phyloP scores from a whole-genome alignment of 2,888 invertebrate species.

The Terebella lapidaria region DNA sequence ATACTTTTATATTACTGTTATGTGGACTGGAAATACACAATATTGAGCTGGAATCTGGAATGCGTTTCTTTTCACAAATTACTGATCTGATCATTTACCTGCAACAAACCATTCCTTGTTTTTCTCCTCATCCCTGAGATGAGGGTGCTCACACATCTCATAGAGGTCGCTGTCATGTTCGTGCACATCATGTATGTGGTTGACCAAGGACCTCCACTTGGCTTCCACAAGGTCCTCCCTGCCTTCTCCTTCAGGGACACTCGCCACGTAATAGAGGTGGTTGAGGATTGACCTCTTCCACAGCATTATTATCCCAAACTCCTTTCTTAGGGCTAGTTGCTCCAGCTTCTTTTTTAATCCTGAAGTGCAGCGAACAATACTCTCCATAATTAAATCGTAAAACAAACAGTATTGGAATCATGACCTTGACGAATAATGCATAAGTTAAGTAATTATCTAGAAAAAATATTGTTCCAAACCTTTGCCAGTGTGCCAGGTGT shows the following conservation, averaged over 20 bases:
- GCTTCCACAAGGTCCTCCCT: too few species aligned
- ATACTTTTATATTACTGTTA: too few species aligned
- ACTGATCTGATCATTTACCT: neutral
- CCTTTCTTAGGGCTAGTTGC: neutral
- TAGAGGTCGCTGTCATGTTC: neutral
- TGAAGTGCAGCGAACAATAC: too few species aligned
- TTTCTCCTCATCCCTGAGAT: neutral
- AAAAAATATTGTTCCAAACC: too few species aligned
- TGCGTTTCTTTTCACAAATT: too few species aligned
- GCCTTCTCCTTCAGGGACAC: too few species aligned
- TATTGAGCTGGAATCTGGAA: too few species aligned
- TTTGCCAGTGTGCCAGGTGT: neutral
- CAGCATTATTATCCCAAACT: neutral
- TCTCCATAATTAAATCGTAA: too few species aligned
- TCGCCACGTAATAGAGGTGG: neutral
- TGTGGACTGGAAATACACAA: too few species aligned
- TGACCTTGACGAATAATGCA: too few species aligned
- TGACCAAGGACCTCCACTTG: neutral
- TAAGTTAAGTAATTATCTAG: neutral
- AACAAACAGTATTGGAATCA: too few species aligned
- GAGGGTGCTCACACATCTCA: neutral
- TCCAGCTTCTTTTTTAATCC: neutral
- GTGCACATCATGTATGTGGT: neutral
- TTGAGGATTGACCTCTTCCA: neutral
- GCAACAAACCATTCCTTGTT: neutral